These are phyloP conservation scores for Proisotoma minuta DNA, from an alignment of 2,888 invertebrate genomes.

Conservation along the genomic window DNA sequence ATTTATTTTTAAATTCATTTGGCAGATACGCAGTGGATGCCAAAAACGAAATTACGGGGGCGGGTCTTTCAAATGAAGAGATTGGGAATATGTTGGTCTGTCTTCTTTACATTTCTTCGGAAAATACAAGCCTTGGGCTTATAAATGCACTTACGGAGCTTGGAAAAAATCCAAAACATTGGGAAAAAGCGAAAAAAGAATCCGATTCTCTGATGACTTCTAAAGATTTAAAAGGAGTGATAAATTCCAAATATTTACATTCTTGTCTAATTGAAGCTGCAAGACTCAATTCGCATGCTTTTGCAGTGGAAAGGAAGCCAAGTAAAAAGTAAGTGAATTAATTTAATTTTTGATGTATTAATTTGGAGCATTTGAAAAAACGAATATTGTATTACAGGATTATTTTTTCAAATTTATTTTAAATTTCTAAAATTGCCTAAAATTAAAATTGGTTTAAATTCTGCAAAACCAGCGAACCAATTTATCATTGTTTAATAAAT, in stretches of 20 bases:
- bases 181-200: background rate
- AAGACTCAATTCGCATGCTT: background rate
- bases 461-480: too few species aligned
- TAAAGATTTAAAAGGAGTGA: background rate
- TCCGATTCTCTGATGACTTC: background rate
- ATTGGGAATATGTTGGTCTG: background rate
- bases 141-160: background rate
- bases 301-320: background rate
- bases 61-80: background rate
- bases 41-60: background rate
- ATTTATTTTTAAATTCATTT: background rate
- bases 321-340: background rate
- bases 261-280: background rate
- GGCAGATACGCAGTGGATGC: background rate
- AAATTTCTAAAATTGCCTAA: too few species aligned
- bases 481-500: too few species aligned
- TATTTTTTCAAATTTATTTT: too few species aligned
- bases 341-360: too few species aligned
- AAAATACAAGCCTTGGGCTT: background rate
- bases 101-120: background rate
- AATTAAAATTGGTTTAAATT: too few species aligned
- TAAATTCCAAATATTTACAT: background rate
- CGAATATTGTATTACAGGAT: too few species aligned
- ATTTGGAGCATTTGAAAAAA: too few species aligned
- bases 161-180: background rate